Conservation (phyloP, 2,888 invertebrate genomes). For the Melangyna quadrimaculata region DNA sequence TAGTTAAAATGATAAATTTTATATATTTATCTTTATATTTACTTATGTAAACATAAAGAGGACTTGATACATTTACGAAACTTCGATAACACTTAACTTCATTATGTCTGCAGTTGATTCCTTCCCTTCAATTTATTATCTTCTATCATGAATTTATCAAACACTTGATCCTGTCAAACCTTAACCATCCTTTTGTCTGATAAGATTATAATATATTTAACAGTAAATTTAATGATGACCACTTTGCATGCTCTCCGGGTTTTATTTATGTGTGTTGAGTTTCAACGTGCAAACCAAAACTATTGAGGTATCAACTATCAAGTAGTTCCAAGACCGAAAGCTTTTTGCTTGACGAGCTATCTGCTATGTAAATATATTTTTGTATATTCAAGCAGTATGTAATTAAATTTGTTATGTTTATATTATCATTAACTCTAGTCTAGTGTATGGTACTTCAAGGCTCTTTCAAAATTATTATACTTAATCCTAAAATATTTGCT, state of each 20-base stretch:
- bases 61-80: not conserved
- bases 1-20: too few species aligned
- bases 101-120: not conserved
- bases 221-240: not conserved
- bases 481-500: too few species aligned
- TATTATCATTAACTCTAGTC: too few species aligned
- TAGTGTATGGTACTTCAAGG: too few species aligned
- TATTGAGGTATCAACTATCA: not conserved
- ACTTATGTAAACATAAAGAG: too few species aligned
- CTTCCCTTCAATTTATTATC: constrained; percentile 15
- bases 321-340: not conserved
- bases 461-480: too few species aligned
- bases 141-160: constrained; percentile 19
- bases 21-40: too few species aligned
- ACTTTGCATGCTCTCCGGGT: not conserved
- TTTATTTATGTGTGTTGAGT: not conserved
- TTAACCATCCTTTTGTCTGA: not conserved
- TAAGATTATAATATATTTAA: constrained; percentile 21
- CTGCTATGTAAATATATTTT: too few species aligned
- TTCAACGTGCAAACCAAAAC: not conserved
- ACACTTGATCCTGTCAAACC: constrained; percentile 35
- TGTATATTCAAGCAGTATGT: not conserved
- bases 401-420: not conserved
- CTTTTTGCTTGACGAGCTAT: not conserved
- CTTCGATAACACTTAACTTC: not conserved